Base-by-base conservation (phyloP, 2,888 invertebrate species). In the Oscheius sp. region DNA sequence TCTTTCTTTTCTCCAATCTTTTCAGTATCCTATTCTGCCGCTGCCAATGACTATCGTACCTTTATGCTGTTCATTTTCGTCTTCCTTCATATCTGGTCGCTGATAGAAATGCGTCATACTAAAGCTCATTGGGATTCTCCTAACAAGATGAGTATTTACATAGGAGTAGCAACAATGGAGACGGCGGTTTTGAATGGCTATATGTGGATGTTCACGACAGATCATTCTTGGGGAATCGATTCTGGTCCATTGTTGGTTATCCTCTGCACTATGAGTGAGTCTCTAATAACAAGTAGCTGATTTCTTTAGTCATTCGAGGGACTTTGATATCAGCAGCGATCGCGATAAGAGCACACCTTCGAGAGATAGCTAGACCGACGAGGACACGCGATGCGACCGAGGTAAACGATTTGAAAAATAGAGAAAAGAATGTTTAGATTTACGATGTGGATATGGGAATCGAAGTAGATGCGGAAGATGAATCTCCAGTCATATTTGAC, bases 401-500 rank as follows among this genome's bases (percentile, higher is more conserved):
- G 61, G 68, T 68, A 32, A 33, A 33, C 14, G 14, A 1, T 36
- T 14, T 36, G 36, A 5, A 24, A 14, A 26, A 9, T 3, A 3
- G 50, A 28, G 4, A 41, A 3, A 4, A 2, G 41, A 41, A 6
- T 17, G 4, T 68, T 32, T 33, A 72, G 71, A 72, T 80, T 3
- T 77, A 78, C 38, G 77, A 74, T 12, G 65, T 66, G 14, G 77
- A 80, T 24, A 65, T 65, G 17, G 63, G 54, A 8, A 62, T 63
- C 12, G 71, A 67, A 32, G 61, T 68, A 9, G 70, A 73, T 17
- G 72, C 68, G 4, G 78, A 77, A 20, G 80, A 80, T 50, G 78
- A 80, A n/a, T 72, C 74, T 17, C 80, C 80, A 22, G 73, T 80
- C 12, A 75, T 80, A 41, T 80, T 78, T 38, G 78, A 78, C 51